These are phyloP conservation scores for Choloepus hoffmanni DNA, from an alignment of 2,113 vertebrate species.

Conservation along the genomic window DNA sequence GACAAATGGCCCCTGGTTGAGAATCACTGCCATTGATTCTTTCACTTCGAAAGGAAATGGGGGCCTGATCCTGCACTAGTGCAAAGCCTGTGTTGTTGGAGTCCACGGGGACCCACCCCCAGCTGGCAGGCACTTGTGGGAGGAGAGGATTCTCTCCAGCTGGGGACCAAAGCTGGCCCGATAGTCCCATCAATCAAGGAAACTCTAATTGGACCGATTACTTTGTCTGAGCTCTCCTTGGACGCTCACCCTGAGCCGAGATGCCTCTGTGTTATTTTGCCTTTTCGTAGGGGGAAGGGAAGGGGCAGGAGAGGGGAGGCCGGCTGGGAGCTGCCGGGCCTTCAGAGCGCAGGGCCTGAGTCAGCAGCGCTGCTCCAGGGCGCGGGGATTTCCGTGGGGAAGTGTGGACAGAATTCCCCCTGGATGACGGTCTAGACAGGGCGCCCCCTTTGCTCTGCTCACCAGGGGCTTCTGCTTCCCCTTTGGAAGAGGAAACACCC, in stretches of 20 bases:
- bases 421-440: constrained; percentile 89
- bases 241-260: neutral
- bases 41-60: constrained; percentile 10
- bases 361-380: constrained; percentile 81
- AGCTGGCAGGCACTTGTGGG: neutral
- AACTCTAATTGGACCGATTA: neutral
- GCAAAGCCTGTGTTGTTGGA: neutral
- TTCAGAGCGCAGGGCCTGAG: constrained; percentile 80
- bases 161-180: neutral
- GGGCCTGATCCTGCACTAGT: neutral
- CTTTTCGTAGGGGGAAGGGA: neutral
- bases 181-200: neutral
- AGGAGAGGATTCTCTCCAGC: neutral
- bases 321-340: neutral
- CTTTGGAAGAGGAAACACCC: constrained; percentile 85
- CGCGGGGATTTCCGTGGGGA: constrained; percentile 87
- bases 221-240: neutral
- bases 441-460: constrained; percentile 82
- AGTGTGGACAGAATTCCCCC: constrained; percentile 87
- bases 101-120: neutral
- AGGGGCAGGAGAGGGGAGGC: neutral
- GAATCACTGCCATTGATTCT: neutral
- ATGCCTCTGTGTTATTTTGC: neutral
- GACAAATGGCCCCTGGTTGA: neutral
- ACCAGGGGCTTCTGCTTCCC: constrained; percentile 85